Evolutionary conservation across 2,113 vertebrate genomes (phyloP).

Genomic region (Crotophaga sulcirostris): DNA sequence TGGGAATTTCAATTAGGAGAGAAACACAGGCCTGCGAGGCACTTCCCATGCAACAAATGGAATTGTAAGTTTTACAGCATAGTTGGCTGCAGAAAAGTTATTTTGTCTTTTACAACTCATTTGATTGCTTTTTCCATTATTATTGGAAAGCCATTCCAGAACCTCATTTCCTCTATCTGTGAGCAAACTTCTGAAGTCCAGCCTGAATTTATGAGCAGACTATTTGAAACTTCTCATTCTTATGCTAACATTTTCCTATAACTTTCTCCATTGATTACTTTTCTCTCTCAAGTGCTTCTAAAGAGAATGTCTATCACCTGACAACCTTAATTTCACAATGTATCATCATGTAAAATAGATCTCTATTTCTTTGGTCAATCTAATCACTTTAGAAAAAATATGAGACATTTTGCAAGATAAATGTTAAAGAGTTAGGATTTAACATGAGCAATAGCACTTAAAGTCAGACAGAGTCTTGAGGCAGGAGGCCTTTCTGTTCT

Average conservation of each 20-base stretch:
- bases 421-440: not conserved
- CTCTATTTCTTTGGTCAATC: constrained; percentile 22
- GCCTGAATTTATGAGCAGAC: constrained; percentile 39
- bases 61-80: not conserved
- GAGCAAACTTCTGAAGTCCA: constrained; percentile 42
- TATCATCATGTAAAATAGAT: constrained; percentile 4
- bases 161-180: constrained; percentile 43
- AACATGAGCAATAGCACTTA: not conserved
- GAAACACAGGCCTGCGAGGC: not conserved
- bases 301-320: constrained; percentile 15
- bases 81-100: not conserved
- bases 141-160: constrained; percentile 38
- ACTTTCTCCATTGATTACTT: constrained; percentile 47
- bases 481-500: not conserved
- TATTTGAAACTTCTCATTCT: constrained; percentile 28
- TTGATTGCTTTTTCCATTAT: constrained; percentile 37
- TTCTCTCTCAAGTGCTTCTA: constrained; percentile 23
- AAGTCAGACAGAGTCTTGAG: not conserved
- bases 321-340: constrained; percentile 36
- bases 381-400: constrained; percentile 12
- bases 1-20: not conserved
- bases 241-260: constrained; percentile 38
- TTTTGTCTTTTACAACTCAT: not conserved
- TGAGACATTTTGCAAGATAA: not conserved
- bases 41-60: not conserved